Base-by-base conservation (phyloP, 2,797 vertebrate genomes). In the Gila robusta region DNA sequence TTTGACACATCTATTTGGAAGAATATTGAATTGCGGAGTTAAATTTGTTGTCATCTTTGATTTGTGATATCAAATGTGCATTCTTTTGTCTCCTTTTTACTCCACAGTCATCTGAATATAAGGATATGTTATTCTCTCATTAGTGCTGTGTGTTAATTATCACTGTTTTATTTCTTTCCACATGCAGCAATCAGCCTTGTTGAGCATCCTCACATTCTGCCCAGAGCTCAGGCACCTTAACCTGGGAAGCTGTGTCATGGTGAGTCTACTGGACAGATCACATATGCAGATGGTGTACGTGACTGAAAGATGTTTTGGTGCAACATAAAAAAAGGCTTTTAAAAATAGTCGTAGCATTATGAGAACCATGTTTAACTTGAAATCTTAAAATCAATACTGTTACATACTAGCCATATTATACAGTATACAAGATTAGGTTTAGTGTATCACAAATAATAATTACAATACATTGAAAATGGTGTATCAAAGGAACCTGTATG, bases 131-230 rank as follows among this genome's bases (percentile, higher is more conserved):
- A 9, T 21, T n/a, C 66, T 82, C 17, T 72, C 35, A 39, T 28
- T 64, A 44, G n/a, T 44, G 79, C 39, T 84, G 81, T 73, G 78
- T 88, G 47, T 67, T 62, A 49, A 74, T 81, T 28, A 70, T 85
- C 5, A 1, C 11, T 32, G 17, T 56, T 76, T 76, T 21, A 11
- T 82, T 44, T 84, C 4, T 72, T n/a, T 87, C 26, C 49, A 44
- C 88, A 52, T 88, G 72, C 95, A 99, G 98, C 98, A 99, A 98
- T 98, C 97, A 49, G 96, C 97, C 59, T 94, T 99, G 89, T 95
- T 99, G 94, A 98, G 96, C 94, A 98, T 99, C 93, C 94, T 99
- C 93, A 99, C 98, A 89, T 99, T 98, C 96, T 99, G 98, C 91
- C 94, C 96, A 6, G 97, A 99, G 91, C 95, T 99, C 91, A 97